Conservation (phyloP, 2,797 vertebrate genomes). For the Acestrorhynchus altus region DNA sequence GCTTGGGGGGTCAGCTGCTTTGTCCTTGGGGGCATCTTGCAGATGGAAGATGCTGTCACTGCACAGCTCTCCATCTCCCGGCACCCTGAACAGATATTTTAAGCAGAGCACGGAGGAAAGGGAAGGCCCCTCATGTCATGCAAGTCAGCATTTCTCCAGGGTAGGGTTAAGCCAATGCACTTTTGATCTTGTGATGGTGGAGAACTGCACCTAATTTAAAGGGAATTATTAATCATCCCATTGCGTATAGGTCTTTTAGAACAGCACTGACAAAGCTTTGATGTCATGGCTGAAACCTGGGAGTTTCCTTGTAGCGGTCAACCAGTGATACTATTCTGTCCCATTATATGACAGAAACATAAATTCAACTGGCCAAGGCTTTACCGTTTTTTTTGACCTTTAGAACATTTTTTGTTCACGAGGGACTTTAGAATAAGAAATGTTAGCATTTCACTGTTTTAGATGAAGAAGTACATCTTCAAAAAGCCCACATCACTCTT, state of each 20-base stretch:
- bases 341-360: neutral
- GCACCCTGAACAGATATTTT: neutral
- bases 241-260: slow-evolving; percentile 60
- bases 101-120: neutral
- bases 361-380: too few relatives aligned
- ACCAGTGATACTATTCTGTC: slow-evolving; percentile 59
- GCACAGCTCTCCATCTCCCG: slow-evolving; percentile 18
- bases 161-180: slow-evolving; percentile 51
- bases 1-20: slow-evolving; percentile 8
- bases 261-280: slow-evolving; percentile 62
- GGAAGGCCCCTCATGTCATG: slow-evolving; percentile 49
- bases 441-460: slow-evolving; percentile 16
- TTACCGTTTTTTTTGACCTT: too few relatives aligned
- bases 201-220: slow-evolving; percentile 68
- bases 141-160: slow-evolving; percentile 62
- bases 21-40: slow-evolving; percentile 25
- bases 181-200: slow-evolving; percentile 67
- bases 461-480: slow-evolving; percentile 7
- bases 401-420: too few relatives aligned
- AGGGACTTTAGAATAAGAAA: neutral
- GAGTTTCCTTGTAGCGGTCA: slow-evolving; percentile 66
- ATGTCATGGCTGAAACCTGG: slow-evolving; percentile 59
- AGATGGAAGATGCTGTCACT: slow-evolving; percentile 23
- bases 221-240: slow-evolving; percentile 74
- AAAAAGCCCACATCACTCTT: slow-evolving; percentile 26